phyloP scores from a whole-genome alignment of 2,113 vertebrate species.

The Hassar affinis region DNA sequence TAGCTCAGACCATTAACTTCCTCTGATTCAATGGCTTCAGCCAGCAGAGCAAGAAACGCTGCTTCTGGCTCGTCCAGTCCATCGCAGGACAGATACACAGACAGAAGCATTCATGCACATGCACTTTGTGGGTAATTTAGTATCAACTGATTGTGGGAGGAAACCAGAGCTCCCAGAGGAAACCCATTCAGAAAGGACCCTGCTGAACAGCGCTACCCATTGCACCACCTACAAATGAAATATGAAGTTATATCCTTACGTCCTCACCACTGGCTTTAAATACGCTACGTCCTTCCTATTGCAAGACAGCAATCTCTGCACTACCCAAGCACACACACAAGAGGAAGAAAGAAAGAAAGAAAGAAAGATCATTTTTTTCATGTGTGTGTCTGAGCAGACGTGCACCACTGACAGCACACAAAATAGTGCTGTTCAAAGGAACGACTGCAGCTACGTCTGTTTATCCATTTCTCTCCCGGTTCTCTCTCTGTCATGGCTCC shows the following conservation, averaged over 20 bases:
- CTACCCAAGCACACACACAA: not conserved
- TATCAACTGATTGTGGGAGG: no score
- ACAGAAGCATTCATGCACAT: no score
- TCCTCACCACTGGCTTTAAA: not conserved
- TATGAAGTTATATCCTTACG: not conserved
- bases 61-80: no score
- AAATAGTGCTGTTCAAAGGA: not conserved
- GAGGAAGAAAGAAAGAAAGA: not conserved
- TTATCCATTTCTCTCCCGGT: not conserved
- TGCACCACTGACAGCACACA: not conserved
- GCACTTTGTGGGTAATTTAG: no score
- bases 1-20: no score
- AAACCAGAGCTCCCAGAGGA: no score
- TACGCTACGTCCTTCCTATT: not conserved
- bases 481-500: not conserved
- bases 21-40: no score
- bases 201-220: no score
- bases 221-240: not conserved
- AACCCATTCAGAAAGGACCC: no score
- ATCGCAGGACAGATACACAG: no score
- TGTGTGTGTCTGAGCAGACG: not conserved
- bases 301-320: not conserved
- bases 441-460: slow-evolving; percentile 11
- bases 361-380: not conserved
- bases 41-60: no score